A percentile compares a stretch with the other conserved stretches of the same genome.
phyloP scores from a whole-genome alignment of 2,113 vertebrate species.

The Oncorhynchus nerka region DNA sequence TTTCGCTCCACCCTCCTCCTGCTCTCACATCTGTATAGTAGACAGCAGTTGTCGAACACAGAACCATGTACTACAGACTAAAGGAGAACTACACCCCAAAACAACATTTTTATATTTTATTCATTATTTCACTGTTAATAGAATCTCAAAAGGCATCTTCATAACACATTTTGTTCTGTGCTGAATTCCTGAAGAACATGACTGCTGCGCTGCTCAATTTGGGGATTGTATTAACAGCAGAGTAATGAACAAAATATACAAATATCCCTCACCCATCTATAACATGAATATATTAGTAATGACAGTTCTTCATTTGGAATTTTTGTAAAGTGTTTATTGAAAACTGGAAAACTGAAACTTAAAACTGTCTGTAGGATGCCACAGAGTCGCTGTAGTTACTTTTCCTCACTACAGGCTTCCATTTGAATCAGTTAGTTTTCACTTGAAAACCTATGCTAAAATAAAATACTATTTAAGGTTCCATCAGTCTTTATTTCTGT shows the following conservation, averaged over 20 bases:
- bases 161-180: too few species aligned
- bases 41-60: slow-evolving; percentile 21
- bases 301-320: neutral
- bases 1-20: neutral
- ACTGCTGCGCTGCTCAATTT: too few species aligned
- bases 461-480: neutral
- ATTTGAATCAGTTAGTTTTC: neutral
- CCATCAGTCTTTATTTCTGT: neutral
- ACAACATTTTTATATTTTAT: too few species aligned
- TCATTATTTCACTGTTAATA: too few species aligned
- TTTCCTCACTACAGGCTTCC: neutral
- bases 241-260: too few species aligned
- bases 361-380: neutral
- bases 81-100: neutral
- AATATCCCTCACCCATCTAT: neutral
- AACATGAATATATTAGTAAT: neutral
- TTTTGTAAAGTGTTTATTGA: neutral
- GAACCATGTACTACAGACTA: neutral
- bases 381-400: neutral
- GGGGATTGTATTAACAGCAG: too few species aligned
- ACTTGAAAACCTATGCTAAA: neutral
- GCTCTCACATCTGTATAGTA: slow-evolving; percentile 38
- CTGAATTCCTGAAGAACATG: too few species aligned
- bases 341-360: neutral
- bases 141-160: too few species aligned